These are phyloP conservation scores for Drosophila imparisetae DNA, from an alignment of 2,888 invertebrate species.

Conservation along the genomic window DNA sequence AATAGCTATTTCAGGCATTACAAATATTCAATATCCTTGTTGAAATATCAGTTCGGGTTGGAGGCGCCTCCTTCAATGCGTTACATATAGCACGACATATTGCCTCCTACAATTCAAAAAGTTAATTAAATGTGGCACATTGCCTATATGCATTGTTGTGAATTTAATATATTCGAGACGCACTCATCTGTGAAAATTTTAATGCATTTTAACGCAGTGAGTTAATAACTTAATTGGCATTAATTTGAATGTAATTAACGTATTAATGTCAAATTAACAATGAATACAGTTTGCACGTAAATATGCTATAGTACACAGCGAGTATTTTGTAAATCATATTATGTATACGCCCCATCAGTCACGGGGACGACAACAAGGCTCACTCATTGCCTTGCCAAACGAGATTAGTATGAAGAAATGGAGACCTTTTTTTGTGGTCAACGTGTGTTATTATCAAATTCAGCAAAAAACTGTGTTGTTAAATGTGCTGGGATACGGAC, in stretches of 20 bases:
- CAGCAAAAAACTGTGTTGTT: conserved; percentile 7
- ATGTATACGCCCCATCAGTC: conserved; percentile 11
- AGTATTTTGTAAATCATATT: conserved; percentile 7
- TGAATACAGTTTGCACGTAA: conserved; percentile 11
- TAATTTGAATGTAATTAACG: conserved; percentile 34
- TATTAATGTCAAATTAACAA: conserved; percentile 35
- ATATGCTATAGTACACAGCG: neutral
- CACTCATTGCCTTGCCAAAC: conserved; percentile 27
- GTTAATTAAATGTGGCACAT: conserved; percentile 22
- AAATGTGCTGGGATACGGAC: conserved; percentile 4
- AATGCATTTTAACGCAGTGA: conserved; percentile 23
- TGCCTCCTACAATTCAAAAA: neutral
- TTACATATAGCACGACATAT: too few relatives aligned
- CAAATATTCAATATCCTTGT: neutral
- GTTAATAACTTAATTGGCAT: conserved; percentile 51
- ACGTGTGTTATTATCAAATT: conserved; percentile 68
- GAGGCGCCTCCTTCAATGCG: neutral
- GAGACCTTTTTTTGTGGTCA: conserved; percentile 55
- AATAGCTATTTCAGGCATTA: neutral
- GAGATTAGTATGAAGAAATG: conserved; percentile 51
- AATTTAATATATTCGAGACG: conserved; percentile 23
- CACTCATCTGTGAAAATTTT: conserved; percentile 34
- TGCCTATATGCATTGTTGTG: conserved; percentile 16
- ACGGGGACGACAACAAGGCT: neutral
- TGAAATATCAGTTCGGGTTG: neutral